Evolutionary conservation across 2,888 invertebrate species (phyloP).

Genomic region (Thumatha senex): DNA sequence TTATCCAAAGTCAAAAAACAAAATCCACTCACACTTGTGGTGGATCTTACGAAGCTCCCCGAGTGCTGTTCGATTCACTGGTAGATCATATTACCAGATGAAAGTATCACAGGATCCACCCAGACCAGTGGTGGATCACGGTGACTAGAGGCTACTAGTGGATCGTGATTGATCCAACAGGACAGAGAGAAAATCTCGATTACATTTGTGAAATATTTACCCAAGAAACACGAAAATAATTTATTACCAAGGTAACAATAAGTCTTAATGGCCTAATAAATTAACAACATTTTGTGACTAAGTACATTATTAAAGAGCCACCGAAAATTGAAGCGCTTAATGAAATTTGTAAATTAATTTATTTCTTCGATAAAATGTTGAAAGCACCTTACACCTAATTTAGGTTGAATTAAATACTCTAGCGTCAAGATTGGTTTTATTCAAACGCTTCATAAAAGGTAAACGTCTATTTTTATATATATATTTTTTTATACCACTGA

Average conservation of each 20-base stretch:
- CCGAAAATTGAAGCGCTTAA: conserved; percentile 39
- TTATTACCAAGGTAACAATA: background rate
- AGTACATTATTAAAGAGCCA: conserved; percentile 26
- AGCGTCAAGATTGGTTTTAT: background rate
- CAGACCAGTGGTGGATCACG: too few relatives aligned
- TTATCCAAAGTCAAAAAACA: too few relatives aligned
- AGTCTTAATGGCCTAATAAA: background rate
- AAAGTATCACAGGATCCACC: too few relatives aligned
- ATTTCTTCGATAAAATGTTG: conserved; percentile 41
- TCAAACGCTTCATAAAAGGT: too few relatives aligned
- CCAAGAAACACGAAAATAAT: background rate
- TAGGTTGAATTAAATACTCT: background rate
- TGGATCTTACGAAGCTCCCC: too few relatives aligned
- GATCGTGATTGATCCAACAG: too few relatives aligned
- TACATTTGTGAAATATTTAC: background rate
- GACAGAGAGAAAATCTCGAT: background rate
- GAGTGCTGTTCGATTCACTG: too few relatives aligned
- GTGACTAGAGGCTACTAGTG: too few relatives aligned
- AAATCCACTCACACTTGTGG: too few relatives aligned
- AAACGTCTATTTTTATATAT: too few relatives aligned
- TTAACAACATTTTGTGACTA: conserved; percentile 4
- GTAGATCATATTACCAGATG: too few relatives aligned
- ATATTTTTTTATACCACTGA: too few relatives aligned
- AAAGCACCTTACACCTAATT: conserved; percentile 18
- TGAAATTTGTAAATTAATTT: conserved; percentile 44